Evolutionary conservation across 2,797 vertebrate genomes (phyloP), one percentile per base, ranked within the genome.

Genomic region (Epinephelus awoara): DNA sequence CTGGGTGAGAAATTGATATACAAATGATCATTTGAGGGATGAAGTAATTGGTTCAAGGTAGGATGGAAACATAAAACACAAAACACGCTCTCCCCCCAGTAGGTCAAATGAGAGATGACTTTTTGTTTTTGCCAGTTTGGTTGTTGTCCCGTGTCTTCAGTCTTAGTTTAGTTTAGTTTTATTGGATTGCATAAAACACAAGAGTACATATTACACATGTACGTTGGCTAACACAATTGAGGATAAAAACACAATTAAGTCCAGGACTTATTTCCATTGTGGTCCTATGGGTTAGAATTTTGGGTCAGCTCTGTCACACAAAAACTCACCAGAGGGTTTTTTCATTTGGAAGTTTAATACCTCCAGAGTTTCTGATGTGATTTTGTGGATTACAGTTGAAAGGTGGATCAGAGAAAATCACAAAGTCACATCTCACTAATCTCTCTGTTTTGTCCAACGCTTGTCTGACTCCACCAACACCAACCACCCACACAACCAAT

Each of bases 381-480:
- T 59, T 29, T 79, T 79, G 61, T 64, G 49, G 67, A 87, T 87
- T 85, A 78, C 14, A 57, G 52, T 38, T 15, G 17, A 51, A 75
- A 87, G 79, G 17, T 52, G 62, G 70, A 79, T 84, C 50, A 81
- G 15, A 51, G 10, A 58, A 70, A 87, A 82, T 84, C 51, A 72
- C 34, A 42, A 50, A 75, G 38, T 71, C 19, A 77, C 57, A 29
- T 47, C 67, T 44, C 34, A 38, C n/a, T 75, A 82, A 84, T 85
- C 75, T 70, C 15, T 59, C 56, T 2, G 11, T 2, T 8, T 63
- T 25, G 14, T 52, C 64, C 0, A n/a, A 49, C 17, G 57, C 72
- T 62, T 47, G 59, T 40, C 49, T 6, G 11, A 27, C 51, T 67
- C 23, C 72, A 64, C 23, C 0, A 25, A 67, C 69, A 46, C 25